Conservation (phyloP, 2,888 invertebrate genomes). For the Drosophila neonasuta region DNA sequence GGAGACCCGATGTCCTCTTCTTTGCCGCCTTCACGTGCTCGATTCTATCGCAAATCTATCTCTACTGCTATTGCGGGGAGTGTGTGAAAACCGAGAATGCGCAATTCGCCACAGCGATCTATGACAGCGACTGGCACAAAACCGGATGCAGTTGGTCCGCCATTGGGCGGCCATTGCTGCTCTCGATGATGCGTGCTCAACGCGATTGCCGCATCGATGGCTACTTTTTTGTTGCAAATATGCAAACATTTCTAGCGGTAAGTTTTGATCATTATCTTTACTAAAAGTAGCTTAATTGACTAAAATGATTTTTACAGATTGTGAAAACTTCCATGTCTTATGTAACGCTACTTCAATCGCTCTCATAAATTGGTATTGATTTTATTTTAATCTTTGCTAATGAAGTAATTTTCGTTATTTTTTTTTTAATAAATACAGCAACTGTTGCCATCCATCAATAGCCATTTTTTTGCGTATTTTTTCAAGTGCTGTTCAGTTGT, state of each 20-base stretch:
- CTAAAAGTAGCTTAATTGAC: neutral
- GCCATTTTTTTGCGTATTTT: neutral
- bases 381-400: neutral
- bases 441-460: neutral
- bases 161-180: neutral
- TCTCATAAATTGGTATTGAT: neutral
- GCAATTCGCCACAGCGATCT: constrained; percentile 25
- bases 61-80: constrained; percentile 34
- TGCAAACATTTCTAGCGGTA: constrained; percentile 44
- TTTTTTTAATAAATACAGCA: neutral
- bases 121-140: constrained; percentile 37
- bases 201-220: neutral
- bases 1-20: constrained; percentile 7
- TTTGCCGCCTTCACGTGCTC: constrained; percentile 1
- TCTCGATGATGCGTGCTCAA: neutral
- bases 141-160: neutral
- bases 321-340: neutral
- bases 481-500: neutral
- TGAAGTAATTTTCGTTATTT: neutral
- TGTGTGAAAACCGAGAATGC: constrained; percentile 28
- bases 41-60: constrained; percentile 30
- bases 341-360: neutral
- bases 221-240: constrained; percentile 30
- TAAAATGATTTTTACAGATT: neutral
- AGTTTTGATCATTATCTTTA: neutral